Evolutionary conservation across 2,888 invertebrate species (phyloP), one percentile per base, ranked within the genome.

Genomic region (Drosophila trichaetosa): DNA sequence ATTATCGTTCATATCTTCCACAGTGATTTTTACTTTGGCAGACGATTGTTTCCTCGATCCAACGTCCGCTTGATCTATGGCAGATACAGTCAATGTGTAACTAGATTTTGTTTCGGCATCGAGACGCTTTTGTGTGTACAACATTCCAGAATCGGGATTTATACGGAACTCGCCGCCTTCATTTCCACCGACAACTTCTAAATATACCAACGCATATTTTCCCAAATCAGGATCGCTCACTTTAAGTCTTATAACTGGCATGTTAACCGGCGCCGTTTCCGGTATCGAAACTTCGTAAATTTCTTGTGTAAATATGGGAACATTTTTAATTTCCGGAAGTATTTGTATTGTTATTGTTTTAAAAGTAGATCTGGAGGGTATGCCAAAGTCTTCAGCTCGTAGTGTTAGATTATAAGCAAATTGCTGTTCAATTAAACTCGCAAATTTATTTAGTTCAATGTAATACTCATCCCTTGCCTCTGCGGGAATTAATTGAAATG

Each of bases 1-100:
- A 93, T 99, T 98, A 93, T 99, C 99, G 93, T 99, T 99, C 62
- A 97, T 96, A 93, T 99, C 99, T 62, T 96, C 94, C 5, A 99
- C 96, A 88, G 96, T 95, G 59, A 99, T 96, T 93, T 97, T 97
- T 0, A 99, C 97, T 94, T 97, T 97, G 0, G 98, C 98, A 1
- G 98, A 97, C 6, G 97, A 97, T 91, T 97, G 97, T 87, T 97
- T 96, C 57, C 97, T 94, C 18, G 96, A 95, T 2, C 97, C 97
- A 0, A 95, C 95, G 91, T 97, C 96, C 2, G 97, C 97, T 91
- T 97, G 97, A 93, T 98, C 98, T 42, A 97, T 95, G 0, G 98
- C 98, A 11, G 97, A 96, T 13, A 98, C 97, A 0, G 98, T 98
- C 51, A 98, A 94, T 21, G 97, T 97, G 92, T 98, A 98, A 79